phyloP scores from a whole-genome alignment of 2,113 vertebrate species.

The Orientallactaga bullata region DNA sequence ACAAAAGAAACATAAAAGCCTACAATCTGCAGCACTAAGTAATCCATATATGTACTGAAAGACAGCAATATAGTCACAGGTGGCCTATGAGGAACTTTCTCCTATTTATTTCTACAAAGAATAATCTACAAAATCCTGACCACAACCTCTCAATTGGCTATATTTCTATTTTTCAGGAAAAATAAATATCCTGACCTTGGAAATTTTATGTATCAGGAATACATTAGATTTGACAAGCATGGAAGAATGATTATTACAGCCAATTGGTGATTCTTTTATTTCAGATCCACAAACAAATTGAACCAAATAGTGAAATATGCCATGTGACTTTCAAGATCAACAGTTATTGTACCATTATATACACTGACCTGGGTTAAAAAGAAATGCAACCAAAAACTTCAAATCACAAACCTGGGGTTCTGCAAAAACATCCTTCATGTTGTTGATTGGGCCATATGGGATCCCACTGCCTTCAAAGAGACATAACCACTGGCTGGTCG shows the following conservation, averaged over 20 bases:
- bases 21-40: conserved; percentile 43
- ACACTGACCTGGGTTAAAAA: conserved; percentile 46
- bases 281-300: conserved; percentile 37
- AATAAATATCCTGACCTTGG: background rate
- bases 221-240: background rate
- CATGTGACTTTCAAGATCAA: conserved; percentile 39
- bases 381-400: conserved; percentile 51
- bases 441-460: conserved; percentile 96
- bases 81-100: background rate
- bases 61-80: background rate
- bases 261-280: conserved; percentile 24
- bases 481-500: conserved; percentile 91
- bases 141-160: background rate
- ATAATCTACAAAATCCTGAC: background rate
- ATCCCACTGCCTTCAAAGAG: conserved; percentile 93
- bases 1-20: background rate
- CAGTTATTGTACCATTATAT: conserved; percentile 47
- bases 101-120: background rate
- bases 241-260: background rate
- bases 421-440: conserved; percentile 93
- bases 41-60: background rate
- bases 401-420: conserved; percentile 93
- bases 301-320: conserved; percentile 26
- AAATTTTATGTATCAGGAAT: conserved; percentile 43
- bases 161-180: background rate